Evolutionary conservation across 2,888 invertebrate species (phyloP).

Genomic region (Salticus scenicus): DNA sequence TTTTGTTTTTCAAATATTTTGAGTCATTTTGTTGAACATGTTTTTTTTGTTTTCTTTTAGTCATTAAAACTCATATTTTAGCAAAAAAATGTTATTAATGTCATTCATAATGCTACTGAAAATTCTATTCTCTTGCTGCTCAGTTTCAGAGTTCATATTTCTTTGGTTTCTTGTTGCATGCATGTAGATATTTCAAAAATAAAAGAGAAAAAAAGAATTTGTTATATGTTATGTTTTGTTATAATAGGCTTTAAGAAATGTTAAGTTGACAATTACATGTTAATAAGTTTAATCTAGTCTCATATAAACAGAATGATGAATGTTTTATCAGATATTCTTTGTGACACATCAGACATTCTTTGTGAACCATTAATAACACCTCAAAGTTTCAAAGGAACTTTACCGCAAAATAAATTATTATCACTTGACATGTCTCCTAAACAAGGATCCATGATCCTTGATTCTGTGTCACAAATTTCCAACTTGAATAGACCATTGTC

Average conservation of each 20-base stretch:
- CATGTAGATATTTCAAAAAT: slow-evolving; percentile 8
- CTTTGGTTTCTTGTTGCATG: too few species aligned
- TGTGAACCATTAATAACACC: slow-evolving; percentile 40
- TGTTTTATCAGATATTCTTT: slow-evolving; percentile 59
- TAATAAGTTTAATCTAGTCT: slow-evolving; percentile 39
- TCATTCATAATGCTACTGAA: too few species aligned
- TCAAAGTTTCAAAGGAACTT: slow-evolving; percentile 55
- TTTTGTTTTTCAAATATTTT: too few species aligned
- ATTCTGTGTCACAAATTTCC: slow-evolving; percentile 41
- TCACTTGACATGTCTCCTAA: slow-evolving; percentile 35
- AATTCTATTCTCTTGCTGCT: too few species aligned
- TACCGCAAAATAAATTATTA: slow-evolving; percentile 35
- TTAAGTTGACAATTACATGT: slow-evolving; percentile 35
- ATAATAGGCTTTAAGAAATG: slow-evolving; percentile 42
- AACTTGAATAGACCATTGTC: slow-evolving; percentile 37
- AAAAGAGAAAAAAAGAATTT: too few species aligned
- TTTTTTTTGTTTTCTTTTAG: too few species aligned
- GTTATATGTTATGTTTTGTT: too few species aligned
- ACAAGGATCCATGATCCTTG: slow-evolving; percentile 21
- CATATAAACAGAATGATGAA: slow-evolving; percentile 51
- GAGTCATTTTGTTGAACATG: too few species aligned
- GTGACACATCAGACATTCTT: slow-evolving; percentile 56
- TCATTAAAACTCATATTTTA: too few species aligned
- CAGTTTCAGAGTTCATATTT: too few species aligned
- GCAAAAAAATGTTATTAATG: too few species aligned